These are phyloP conservation scores for Nothoprocta pentlandii DNA, from an alignment of 2,113 vertebrate species.

Conservation along the genomic window DNA sequence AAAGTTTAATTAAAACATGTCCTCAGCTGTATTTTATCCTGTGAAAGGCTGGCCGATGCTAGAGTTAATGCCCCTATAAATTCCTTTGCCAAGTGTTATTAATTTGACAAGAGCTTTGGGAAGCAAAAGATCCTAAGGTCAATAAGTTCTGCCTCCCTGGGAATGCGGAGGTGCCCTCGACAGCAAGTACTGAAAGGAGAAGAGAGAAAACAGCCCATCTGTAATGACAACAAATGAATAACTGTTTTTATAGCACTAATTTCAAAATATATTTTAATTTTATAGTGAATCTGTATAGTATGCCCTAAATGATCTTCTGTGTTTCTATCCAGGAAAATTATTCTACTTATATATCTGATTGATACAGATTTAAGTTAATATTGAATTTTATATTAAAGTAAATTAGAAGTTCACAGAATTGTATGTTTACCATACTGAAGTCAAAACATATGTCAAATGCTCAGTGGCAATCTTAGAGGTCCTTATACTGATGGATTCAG, in stretches of 20 bases:
- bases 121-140: background rate
- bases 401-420: background rate
- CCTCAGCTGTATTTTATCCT: constrained; percentile 24
- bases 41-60: background rate
- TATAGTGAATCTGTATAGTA: background rate
- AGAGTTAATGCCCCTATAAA: constrained; percentile 35
- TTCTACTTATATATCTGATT: background rate
- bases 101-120: constrained; percentile 4
- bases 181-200: background rate
- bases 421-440: background rate
- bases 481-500: background rate
- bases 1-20: constrained; percentile 45
- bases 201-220: background rate
- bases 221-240: background rate
- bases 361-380: background rate
- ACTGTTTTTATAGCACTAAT: background rate
- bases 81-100: constrained; percentile 42
- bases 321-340: background rate
- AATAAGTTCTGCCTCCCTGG: background rate
- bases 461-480: background rate
- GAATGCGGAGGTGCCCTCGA: background rate
- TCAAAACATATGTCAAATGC: background rate
- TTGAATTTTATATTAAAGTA: background rate
- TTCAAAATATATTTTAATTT: background rate
- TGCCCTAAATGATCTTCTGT: background rate